A percentile compares a stretch with the other conserved stretches of the same genome.
These are phyloP conservation scores for Sakesphorus luctuosus DNA, from an alignment of 2,113 vertebrate genomes.

Conservation along the genomic window DNA sequence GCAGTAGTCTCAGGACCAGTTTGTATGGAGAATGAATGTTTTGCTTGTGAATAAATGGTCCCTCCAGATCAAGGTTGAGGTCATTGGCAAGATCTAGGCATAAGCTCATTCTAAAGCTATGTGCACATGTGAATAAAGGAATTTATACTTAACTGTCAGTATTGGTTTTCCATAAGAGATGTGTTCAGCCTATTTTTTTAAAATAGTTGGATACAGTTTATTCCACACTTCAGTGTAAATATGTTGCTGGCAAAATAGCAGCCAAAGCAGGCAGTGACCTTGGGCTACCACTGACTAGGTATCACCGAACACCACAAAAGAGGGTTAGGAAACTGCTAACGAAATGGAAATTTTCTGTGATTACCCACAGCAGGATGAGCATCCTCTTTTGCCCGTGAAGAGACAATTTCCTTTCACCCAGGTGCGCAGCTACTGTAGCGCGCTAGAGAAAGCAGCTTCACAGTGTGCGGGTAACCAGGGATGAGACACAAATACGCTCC, in stretches of 20 bases:
- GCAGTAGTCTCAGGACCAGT: conserved; percentile 38
- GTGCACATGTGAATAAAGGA: conserved; percentile 16
- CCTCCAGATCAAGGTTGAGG: conserved; percentile 73
- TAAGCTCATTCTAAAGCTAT: conserved; percentile 66
- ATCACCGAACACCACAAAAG: background rate
- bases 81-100: conserved; percentile 65
- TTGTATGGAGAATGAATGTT: conserved; percentile 51
- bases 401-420: conserved; percentile 41
- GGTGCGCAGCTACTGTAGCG: background rate
- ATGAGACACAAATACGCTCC: background rate
- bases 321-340: conserved; percentile 3
- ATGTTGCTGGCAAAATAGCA: background rate
- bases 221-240: background rate
- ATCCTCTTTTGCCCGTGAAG: conserved; percentile 49
- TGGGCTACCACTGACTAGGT: background rate
- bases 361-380: conserved; percentile 13
- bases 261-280: conserved; percentile 25
- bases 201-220: background rate
- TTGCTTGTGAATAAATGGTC: conserved; percentile 65
- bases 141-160: background rate
- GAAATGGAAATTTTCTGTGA: conserved; percentile 33
- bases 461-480: background rate
- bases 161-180: background rate
- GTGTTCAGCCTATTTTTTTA: background rate
- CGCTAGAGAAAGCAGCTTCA: background rate